Base-by-base conservation (phyloP, 2,113 vertebrate genomes). In the Salvelinus fontinalis region DNA sequence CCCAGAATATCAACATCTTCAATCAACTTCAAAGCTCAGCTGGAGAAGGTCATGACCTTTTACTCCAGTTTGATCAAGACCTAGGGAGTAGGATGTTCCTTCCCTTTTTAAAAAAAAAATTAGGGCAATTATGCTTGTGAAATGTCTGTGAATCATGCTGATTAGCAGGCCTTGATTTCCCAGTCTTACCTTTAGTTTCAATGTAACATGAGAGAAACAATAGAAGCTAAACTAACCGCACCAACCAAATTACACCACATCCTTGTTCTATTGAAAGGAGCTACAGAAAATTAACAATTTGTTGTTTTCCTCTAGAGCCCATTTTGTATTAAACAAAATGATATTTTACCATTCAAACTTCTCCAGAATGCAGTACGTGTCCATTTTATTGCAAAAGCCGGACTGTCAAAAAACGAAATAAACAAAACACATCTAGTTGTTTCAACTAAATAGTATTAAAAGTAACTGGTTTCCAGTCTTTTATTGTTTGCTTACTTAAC, bases 121-220 rank as follows among this genome's bases (percentile, higher is more conserved):
- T 78, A 82, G 20, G 74, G 22, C 81, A 81, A 88, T 88, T 88
- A 69, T 75, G 74, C 34, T 48, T 67, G 26, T 9, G 64, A 59
- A 71, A 69, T 75, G 73, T 34, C 34, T 67, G 26, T 9, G 64
- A 51, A 71, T 31, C 57, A 77, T 79, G 67, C 34, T 73, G 85
- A 90, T 89, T 89, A 69, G 49, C 49, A 62, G 77, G 22, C 75
- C 75, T 76, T 91, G 88, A 92, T 88, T 90, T 77, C 16, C 57
- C 44, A 75, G n/a, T 74, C 67, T 80, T 60, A 4, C 54, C 7
- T 4, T 62, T 14, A 22, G 8, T 62, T 22, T 62, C n/a, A 62
- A 62, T 62, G 18, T n/a, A 22, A 22, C 18, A 16, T 20, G 12
- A 22, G 5, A 62, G 39, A 44, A 44, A 44, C 39, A 44, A 62